phyloP scores from a whole-genome alignment of 2,113 vertebrate species.

The Glaucidium brasilianum region DNA sequence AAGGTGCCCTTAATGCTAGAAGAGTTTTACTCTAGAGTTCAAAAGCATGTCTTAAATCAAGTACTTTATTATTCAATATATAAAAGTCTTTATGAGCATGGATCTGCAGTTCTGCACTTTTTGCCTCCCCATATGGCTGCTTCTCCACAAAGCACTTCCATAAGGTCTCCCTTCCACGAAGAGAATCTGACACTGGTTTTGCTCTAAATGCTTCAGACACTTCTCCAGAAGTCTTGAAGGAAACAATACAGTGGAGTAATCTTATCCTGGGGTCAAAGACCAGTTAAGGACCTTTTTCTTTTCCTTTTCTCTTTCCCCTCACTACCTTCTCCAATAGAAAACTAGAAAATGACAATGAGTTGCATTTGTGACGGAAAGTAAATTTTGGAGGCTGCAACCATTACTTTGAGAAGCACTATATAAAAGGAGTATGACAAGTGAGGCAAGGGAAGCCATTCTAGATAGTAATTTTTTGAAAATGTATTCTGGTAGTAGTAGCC shows the following conservation, averaged over 20 bases:
- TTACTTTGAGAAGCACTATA: not conserved
- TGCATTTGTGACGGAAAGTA: not conserved
- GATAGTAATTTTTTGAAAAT: not conserved
- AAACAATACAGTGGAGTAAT: not conserved
- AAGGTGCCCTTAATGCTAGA: not conserved
- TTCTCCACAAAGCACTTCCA: not conserved
- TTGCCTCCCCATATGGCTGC: not conserved
- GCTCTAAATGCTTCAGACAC: not conserved
- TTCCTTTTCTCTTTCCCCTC: not conserved
- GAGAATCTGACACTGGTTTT: not conserved
- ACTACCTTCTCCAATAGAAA: not conserved
- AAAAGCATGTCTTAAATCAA: not conserved
- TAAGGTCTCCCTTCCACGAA: not conserved
- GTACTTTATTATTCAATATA: not conserved
- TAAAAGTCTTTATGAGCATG: not conserved
- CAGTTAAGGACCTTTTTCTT: not conserved
- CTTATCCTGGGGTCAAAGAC: not conserved
- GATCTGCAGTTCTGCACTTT: not conserved
- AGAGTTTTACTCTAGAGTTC: not conserved
- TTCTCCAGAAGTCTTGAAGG: not conserved
- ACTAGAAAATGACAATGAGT: not conserved
- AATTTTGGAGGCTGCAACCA: not conserved
- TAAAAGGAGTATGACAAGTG: not conserved
- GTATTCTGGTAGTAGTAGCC: not conserved
- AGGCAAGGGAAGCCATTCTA: not conserved